Conservation (phyloP, 2,888 invertebrate genomes). For the Limnephilus marmoratus region DNA sequence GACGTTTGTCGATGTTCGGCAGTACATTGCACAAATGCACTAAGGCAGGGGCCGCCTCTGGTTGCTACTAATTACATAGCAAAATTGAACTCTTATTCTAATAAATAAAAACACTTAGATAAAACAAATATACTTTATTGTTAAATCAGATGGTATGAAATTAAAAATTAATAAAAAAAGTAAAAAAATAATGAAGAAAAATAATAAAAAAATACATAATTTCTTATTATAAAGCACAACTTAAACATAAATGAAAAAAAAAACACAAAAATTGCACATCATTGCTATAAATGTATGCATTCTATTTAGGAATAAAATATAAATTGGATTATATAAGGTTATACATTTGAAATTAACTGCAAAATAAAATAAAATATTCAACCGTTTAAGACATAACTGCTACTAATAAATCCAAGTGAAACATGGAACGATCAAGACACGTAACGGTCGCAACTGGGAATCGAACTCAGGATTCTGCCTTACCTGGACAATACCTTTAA, state of each 20-base stretch:
- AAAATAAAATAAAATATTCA: background rate
- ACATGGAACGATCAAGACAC: no score
- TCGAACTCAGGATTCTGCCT: no score
- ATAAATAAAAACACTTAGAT: conserved; percentile 65
- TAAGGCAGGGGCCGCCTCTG: no score
- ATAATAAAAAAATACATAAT: background rate
- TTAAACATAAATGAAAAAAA: background rate
- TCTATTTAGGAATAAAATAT: background rate
- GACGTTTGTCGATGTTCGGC: no score
- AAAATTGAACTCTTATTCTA: background rate
- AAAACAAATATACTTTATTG: conserved; percentile 63
- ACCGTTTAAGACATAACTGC: no score
- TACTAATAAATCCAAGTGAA: no score
- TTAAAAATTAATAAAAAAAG: conserved; percentile 12
- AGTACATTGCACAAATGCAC: no score
- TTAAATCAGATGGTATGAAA: background rate
- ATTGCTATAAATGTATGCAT: background rate
- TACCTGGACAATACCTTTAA: no score
- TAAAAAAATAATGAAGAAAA: background rate
- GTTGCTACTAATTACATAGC: background rate
- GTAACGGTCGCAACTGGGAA: no score
- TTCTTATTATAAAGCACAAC: conserved; percentile 10
- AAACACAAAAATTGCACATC: background rate
- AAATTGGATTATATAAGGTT: background rate
- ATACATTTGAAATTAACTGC: background rate